A percentile compares a stretch with the other conserved stretches of the same genome.
phyloP scores from a whole-genome alignment of 1,140 invertebrate species.

The Drosophila subobscura region DNA sequence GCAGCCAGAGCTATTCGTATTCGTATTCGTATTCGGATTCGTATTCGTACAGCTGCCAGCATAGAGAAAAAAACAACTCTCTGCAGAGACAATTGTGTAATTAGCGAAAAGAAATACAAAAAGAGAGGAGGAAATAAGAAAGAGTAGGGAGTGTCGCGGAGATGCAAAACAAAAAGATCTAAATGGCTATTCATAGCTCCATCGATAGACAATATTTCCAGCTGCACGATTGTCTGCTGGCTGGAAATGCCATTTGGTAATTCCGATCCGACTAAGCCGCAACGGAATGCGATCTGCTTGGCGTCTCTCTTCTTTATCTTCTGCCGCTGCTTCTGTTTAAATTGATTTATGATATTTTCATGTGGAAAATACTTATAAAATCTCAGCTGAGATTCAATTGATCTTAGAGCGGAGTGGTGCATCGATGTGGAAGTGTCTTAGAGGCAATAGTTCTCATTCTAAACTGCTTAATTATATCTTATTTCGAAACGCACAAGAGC shows the following conservation, averaged over 20 bases:
- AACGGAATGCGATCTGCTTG: constrained; percentile 3
- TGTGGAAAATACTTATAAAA: too few relatives aligned
- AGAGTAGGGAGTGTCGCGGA: constrained; percentile 9
- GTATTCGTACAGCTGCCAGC: too few relatives aligned
- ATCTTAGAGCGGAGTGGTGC: too few relatives aligned
- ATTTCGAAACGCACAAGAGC: not conserved
- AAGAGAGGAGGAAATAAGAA: constrained; percentile 13
- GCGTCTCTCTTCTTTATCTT: constrained; percentile 6
- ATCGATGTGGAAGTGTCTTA: too few relatives aligned
- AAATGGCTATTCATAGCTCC: constrained; percentile 48
- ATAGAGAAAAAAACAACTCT: constrained; percentile 5
- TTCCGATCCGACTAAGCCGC: constrained; percentile 28
- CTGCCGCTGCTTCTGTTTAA: constrained; percentile 44
- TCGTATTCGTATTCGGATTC: too few relatives aligned
- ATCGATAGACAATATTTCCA: constrained; percentile 26
- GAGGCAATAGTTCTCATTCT: not conserved
- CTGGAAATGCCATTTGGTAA: constrained; percentile 38
- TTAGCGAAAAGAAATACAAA: constrained; percentile 59
- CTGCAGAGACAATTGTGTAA: constrained; percentile 73
- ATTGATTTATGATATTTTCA: constrained; percentile 60
- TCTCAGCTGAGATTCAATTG: too few relatives aligned
- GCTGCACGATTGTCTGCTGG: constrained; percentile 46
- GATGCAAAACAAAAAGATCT: constrained; percentile 57
- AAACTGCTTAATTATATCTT: not conserved
- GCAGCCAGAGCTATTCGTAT: constrained; percentile 4